Percentiles rank a stretch among this genome's conserved stretches.
Conservation (phyloP, 1,140 invertebrate genomes). For the Popillia japonica region DNA sequence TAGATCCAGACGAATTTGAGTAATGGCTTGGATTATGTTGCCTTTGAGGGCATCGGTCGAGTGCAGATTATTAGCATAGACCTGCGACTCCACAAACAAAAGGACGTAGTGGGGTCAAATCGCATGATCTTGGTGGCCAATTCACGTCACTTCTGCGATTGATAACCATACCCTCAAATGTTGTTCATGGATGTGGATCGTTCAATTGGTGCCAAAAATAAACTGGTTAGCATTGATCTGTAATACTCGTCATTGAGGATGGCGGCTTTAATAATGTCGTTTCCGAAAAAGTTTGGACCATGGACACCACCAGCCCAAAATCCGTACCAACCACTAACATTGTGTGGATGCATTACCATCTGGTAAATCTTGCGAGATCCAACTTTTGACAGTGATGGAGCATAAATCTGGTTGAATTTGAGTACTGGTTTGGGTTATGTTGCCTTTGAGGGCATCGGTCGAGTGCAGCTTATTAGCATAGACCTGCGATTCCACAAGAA, state of each 20-base stretch:
- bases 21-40: conserved; percentile 22
- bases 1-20: conserved; percentile 20
- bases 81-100: conserved; percentile 29
- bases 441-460: background rate
- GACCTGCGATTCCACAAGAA: conserved; percentile 24
- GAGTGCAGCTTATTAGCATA: conserved; percentile 35
- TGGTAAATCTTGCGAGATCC: no score
- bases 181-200: conserved; percentile 41
- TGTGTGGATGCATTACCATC: no score
- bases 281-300: conserved; percentile 44
- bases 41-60: conserved; percentile 20
- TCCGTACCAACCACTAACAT: conserved; percentile 40
- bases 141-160: no score
- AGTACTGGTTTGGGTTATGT: conserved; percentile 16
- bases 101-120: conserved; percentile 35
- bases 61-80: conserved; percentile 30
- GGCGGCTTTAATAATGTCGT: conserved; percentile 39
- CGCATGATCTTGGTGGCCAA: no score
- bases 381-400: no score
- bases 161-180: conserved; percentile 56
- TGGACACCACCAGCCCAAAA: conserved; percentile 47
- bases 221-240: conserved; percentile 43
- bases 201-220: conserved; percentile 45
- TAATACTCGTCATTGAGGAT: conserved; percentile 44
- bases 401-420: conserved; percentile 27